These are phyloP conservation scores for Apogon talboti DNA, from an alignment of 2,797 vertebrate genomes.

Conservation along the genomic window DNA sequence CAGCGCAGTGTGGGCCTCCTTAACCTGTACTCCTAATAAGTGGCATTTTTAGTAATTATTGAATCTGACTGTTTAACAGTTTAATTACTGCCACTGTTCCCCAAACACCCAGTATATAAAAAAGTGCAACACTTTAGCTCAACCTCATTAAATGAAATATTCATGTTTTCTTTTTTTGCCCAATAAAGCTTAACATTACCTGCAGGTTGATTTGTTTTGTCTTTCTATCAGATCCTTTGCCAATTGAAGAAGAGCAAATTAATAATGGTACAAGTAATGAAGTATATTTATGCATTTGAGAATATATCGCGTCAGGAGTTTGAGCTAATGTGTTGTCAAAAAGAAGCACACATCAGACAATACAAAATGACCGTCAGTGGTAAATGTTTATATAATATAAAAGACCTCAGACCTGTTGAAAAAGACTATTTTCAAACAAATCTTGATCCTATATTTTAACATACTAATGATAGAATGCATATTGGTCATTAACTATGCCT, in stretches of 20 bases:
- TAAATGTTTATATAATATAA: background rate
- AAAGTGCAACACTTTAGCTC: conserved; percentile 19
- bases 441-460: background rate
- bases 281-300: background rate
- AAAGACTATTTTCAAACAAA: conserved; percentile 11
- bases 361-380: conserved; percentile 19
- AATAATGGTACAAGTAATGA: background rate
- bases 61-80: background rate
- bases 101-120: conserved; percentile 54
- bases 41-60: conserved; percentile 5
- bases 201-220: background rate
- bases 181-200: conserved; percentile 3
- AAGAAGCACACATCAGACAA: conserved; percentile 8
- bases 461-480: background rate
- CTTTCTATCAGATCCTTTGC: background rate
- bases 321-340: conserved; percentile 2
- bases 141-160: conserved; percentile 18
- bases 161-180: conserved; percentile 6
- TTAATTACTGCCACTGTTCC: conserved; percentile 47
- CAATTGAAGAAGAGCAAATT: background rate
- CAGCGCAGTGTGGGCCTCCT: background rate
- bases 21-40: background rate
- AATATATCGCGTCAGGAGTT: conserved; percentile 21
- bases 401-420: conserved; percentile 7
- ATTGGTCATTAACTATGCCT: background rate